A percentile compares a stretch with the other conserved stretches of the same genome.
Conservation (phyloP, 2,888 invertebrate genomes). For the Dysmachus trigonus region DNA sequence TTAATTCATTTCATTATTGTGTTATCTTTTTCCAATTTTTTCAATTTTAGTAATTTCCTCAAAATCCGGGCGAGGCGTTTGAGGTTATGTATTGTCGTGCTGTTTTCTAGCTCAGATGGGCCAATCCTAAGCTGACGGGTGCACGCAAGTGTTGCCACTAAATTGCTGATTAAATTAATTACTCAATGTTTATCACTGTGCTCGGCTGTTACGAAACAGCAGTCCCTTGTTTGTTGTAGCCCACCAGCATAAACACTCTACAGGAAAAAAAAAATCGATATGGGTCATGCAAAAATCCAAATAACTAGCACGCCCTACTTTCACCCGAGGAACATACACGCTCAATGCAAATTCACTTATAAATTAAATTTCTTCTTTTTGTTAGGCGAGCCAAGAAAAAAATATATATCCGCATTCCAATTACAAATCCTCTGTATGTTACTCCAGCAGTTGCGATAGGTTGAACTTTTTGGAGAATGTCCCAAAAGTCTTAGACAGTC, state of each 20-base stretch:
- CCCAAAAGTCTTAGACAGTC: background rate
- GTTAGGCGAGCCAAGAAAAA: background rate
- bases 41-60: background rate
- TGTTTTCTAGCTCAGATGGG: background rate
- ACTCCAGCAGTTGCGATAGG: background rate
- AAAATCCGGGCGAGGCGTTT: background rate
- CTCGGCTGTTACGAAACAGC: background rate
- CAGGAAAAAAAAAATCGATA: background rate
- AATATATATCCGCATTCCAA: background rate
- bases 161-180: slow-evolving; percentile 15
- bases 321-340: background rate
- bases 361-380: background rate
- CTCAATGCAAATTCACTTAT: background rate
- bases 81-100: slow-evolving; percentile 27
- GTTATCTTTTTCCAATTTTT: background rate
- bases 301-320: slow-evolving; percentile 19
- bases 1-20: background rate
- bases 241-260: background rate
- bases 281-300: background rate
- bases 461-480: background rate
- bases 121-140: background rate
- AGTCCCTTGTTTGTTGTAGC: background rate
- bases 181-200: background rate
- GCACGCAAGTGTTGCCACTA: background rate
- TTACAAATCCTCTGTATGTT: background rate